Conservation (phyloP, 1,140 invertebrate species). For the Bathynomus jamesi region DNA sequence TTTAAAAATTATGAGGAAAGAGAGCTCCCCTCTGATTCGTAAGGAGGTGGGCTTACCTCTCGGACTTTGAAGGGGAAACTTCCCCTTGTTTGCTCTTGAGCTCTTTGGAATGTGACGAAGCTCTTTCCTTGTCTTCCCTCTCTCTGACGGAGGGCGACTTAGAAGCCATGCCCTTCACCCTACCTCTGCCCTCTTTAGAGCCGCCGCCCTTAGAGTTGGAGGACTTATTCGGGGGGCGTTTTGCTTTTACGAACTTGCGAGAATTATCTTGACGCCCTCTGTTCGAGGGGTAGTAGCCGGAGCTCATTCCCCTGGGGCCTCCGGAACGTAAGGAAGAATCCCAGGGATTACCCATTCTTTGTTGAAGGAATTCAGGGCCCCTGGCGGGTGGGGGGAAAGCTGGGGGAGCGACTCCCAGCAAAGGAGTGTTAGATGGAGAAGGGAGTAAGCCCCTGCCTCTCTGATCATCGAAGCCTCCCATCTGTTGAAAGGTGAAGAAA, state of each 20-base stretch:
- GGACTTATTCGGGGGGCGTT: neutral
- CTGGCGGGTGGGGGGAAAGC: neutral
- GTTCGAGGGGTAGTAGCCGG: neutral
- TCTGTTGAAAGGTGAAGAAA: neutral
- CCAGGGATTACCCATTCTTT: neutral
- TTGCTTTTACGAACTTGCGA: neutral
- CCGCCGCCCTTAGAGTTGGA: neutral
- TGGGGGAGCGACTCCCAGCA: neutral
- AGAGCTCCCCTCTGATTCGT: neutral
- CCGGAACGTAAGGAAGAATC: neutral
- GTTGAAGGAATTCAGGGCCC: neutral
- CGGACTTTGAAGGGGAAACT: neutral
- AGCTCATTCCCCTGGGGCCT: neutral
- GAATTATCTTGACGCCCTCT: neutral
- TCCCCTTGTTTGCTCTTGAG: neutral
- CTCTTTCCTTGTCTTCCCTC: neutral
- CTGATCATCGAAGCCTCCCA: neutral
- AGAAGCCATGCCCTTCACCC: neutral
- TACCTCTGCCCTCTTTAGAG: neutral
- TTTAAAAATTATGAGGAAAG: too few relatives aligned
- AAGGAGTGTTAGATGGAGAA: neutral
- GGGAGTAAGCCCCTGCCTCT: neutral
- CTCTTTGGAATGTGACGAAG: neutral
- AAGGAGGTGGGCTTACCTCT: neutral
- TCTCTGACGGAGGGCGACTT: neutral